These are phyloP conservation scores for Mastigias papua DNA, from an alignment of 30 jellyfish, hydroid and myxozoan genomes.

Conservation along the genomic window DNA sequence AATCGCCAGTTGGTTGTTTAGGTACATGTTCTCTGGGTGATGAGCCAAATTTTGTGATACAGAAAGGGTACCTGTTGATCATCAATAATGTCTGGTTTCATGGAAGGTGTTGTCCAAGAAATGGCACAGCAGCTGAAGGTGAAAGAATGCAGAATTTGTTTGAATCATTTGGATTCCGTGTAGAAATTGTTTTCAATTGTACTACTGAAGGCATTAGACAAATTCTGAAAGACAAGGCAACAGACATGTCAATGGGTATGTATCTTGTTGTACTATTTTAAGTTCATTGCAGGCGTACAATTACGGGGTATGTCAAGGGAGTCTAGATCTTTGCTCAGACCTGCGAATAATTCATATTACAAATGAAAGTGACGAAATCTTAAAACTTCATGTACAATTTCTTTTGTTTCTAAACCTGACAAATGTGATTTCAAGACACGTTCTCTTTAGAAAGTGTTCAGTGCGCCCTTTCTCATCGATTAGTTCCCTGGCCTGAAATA, in stretches of 20 bases:
- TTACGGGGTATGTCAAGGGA: too few species aligned
- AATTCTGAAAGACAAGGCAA: conserved; percentile 1
- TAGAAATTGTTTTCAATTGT: not conserved
- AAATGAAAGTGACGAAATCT: too few species aligned
- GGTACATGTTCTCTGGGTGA: not conserved
- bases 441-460: too few species aligned
- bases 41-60: conserved; percentile 20
- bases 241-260: conserved; percentile 6
- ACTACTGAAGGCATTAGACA: conserved; percentile 1
- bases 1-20: not conserved
- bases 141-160: conserved; percentile 25
- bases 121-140: conserved; percentile 73
- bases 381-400: too few species aligned
- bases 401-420: too few species aligned
- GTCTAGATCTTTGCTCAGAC: too few species aligned
- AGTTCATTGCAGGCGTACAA: too few species aligned
- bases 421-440: too few species aligned
- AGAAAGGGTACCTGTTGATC: conserved; percentile 58
- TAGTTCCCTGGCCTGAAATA: too few species aligned
- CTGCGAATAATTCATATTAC: too few species aligned
- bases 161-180: conserved; percentile 46
- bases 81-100: conserved; percentile 57
- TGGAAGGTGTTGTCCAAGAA: conserved; percentile 28
- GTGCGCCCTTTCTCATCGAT: too few species aligned
- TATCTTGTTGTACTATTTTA: too few species aligned